These are phyloP conservation scores for Actinia equina DNA, from an alignment of 64 coral and sea anemone species.

Conservation along the genomic window DNA sequence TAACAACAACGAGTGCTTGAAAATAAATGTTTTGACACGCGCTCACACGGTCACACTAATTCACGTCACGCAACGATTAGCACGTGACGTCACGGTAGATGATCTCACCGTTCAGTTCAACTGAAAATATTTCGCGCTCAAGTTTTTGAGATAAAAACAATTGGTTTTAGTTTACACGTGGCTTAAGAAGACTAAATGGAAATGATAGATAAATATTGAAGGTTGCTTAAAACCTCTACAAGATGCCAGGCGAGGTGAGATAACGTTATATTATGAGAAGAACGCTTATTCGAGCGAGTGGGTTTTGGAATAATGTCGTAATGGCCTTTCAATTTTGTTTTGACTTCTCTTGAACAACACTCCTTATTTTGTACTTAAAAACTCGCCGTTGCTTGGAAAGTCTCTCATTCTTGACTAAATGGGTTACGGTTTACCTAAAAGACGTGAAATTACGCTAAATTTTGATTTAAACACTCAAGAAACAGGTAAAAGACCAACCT, in stretches of 20 bases:
- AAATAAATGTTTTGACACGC: conserved; percentile 19
- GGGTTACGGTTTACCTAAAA: neutral
- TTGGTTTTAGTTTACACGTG: neutral
- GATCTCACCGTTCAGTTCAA: neutral
- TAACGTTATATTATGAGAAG: neutral
- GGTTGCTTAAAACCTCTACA: neutral
- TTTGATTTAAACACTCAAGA: neutral
- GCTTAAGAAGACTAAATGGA: neutral
- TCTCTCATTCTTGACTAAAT: neutral
- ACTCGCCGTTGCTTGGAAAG: neutral
- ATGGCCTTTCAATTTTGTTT: conserved; percentile 7
- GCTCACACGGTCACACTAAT: neutral
- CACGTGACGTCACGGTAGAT: conserved; percentile 20
- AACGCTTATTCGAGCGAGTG: conserved; percentile 5
- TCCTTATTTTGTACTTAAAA: conserved; percentile 1
- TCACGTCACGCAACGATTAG: conserved; percentile 15
- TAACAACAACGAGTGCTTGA: neutral
- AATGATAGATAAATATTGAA: neutral
- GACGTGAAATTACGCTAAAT: neutral
- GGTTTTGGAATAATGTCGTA: conserved; percentile 21
- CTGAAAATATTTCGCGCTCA: neutral
- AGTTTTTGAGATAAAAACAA: neutral
- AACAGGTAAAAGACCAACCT: neutral
- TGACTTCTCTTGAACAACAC: conserved; percentile 12
- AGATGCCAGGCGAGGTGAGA: conserved; percentile 10